Percentiles rank a stretch among this genome's conserved stretches.
Conservation (phyloP, 2,888 invertebrate genomes). For the Nomada hirtipes region DNA sequence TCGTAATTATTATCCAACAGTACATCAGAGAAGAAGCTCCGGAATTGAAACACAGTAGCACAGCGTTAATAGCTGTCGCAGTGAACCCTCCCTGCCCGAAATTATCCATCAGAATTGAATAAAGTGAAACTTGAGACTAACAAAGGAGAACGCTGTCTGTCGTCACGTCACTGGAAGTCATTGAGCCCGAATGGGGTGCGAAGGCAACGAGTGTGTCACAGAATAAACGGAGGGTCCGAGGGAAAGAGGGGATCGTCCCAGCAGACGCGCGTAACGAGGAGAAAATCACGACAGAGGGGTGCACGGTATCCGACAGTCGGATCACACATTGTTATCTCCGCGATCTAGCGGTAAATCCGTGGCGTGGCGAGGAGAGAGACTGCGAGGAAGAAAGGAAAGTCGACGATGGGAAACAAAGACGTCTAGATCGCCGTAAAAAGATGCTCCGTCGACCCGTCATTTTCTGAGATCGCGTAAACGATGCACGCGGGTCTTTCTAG, state of each 20-base stretch:
- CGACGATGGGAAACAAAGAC: slow-evolving; percentile 32
- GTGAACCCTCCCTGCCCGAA: not conserved
- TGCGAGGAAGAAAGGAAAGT: not conserved
- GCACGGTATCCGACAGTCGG: slow-evolving; percentile 45
- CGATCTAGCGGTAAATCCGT: slow-evolving; percentile 69
- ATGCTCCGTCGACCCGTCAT: slow-evolving; percentile 54
- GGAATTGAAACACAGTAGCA: too few species aligned
- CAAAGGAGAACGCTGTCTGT: not conserved
- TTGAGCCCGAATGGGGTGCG: slow-evolving; percentile 3
- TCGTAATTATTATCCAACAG: too few species aligned
- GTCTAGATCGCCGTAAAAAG: slow-evolving; percentile 55
- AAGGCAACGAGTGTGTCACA: slow-evolving; percentile 43
- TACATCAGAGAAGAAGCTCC: too few species aligned
- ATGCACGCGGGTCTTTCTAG: slow-evolving; percentile 27
- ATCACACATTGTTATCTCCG: slow-evolving; percentile 60
- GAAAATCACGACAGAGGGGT: slow-evolving; percentile 48
- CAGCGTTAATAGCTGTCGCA: not conserved
- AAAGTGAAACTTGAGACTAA: not conserved
- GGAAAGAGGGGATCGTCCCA: slow-evolving; percentile 36
- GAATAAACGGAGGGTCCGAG: slow-evolving; percentile 57
- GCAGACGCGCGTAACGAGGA: slow-evolving; percentile 61
- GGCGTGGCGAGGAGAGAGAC: slow-evolving; percentile 21
- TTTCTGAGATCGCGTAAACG: slow-evolving; percentile 7
- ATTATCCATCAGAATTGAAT: not conserved
- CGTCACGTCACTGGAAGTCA: slow-evolving; percentile 1